These are phyloP conservation scores for Pachydiplax longipennis DNA, from an alignment of 2,888 invertebrate species.

Conservation along the genomic window DNA sequence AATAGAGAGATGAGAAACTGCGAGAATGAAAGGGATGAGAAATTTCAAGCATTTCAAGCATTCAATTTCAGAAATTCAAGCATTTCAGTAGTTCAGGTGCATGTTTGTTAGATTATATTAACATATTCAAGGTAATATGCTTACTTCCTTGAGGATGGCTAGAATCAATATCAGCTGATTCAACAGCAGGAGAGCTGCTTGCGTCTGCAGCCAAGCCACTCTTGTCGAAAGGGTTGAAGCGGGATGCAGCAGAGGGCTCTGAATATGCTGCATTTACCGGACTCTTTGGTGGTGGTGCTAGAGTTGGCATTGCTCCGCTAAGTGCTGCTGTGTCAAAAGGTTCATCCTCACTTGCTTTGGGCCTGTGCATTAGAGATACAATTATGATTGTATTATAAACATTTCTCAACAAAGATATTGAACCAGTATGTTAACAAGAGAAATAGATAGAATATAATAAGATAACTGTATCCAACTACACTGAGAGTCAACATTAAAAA, in stretches of 20 bases:
- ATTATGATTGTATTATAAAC: no score
- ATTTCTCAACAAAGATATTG: no score
- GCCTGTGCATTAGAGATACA: conserved; percentile 58
- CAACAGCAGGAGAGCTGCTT: conserved; percentile 55
- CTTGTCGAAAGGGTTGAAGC: conserved; percentile 82
- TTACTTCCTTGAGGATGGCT: conserved; percentile 57
- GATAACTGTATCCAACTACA: no score
- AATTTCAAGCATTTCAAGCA: no score
- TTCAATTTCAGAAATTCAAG: no score
- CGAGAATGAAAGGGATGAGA: no score
- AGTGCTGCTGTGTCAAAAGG: conserved; percentile 51
- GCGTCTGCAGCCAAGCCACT: conserved; percentile 58
- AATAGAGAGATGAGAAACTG: no score
- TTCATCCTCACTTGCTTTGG: conserved; percentile 61
- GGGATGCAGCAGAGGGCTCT: conserved; percentile 67
- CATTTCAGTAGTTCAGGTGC: no score
- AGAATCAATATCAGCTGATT: conserved; percentile 59
- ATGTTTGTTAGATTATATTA: no score
- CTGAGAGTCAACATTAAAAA: no score
- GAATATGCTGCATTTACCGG: conserved; percentile 61
- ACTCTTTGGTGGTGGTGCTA: conserved; percentile 76
- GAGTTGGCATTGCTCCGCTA: conserved; percentile 68
- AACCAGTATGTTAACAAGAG: no score
- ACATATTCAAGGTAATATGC: not conserved
- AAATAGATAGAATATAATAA: no score